A percentile compares a stretch with the other conserved stretches of the same genome.
Conservation (phyloP, 2,888 invertebrate species). For the Branchinecta sandiegonensis region DNA sequence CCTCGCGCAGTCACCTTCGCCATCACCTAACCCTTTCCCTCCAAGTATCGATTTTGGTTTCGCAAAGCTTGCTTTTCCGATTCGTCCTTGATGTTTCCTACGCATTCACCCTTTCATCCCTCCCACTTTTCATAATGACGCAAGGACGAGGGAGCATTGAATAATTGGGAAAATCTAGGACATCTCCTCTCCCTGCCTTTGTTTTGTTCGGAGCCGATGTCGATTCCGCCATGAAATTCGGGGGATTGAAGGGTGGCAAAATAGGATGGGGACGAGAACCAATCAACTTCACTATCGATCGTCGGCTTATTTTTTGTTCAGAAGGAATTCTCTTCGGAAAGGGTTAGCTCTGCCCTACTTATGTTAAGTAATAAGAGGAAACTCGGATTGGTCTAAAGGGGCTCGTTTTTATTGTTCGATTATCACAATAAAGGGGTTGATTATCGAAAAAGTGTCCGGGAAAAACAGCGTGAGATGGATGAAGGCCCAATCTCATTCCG, state of each 20-base stretch:
- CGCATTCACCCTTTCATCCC: slow-evolving; percentile 4
- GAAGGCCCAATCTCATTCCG: no score
- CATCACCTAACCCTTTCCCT: no score
- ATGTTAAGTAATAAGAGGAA: slow-evolving; percentile 6
- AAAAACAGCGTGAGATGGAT: no score
- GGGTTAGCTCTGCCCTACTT: slow-evolving; percentile 7
- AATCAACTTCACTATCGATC: slow-evolving; percentile 12
- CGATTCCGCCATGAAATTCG: slow-evolving; percentile 9
- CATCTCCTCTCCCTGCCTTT: not conserved
- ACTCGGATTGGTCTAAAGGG: slow-evolving; percentile 5
- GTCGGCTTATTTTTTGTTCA: not conserved
- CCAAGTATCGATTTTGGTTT: no score
- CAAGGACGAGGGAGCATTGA: slow-evolving; percentile 14
- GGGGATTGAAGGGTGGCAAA: slow-evolving; percentile 13
- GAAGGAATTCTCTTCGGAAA: slow-evolving; percentile 1
- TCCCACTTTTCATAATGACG: slow-evolving; percentile 16
- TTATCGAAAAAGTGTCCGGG: no score
- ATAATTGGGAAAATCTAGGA: slow-evolving; percentile 16
- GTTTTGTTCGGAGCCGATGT: slow-evolving; percentile 13
- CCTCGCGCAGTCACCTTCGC: no score
- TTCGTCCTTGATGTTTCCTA: slow-evolving; percentile 16
- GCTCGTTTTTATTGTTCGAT: not conserved
- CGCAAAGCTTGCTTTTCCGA: not conserved
- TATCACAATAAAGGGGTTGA: not conserved
- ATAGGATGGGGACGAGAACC: slow-evolving; percentile 14